Evolutionary conservation across 2,797 vertebrate species (phyloP).

Genomic region (Sternarchorhynchus goeldii): DNA sequence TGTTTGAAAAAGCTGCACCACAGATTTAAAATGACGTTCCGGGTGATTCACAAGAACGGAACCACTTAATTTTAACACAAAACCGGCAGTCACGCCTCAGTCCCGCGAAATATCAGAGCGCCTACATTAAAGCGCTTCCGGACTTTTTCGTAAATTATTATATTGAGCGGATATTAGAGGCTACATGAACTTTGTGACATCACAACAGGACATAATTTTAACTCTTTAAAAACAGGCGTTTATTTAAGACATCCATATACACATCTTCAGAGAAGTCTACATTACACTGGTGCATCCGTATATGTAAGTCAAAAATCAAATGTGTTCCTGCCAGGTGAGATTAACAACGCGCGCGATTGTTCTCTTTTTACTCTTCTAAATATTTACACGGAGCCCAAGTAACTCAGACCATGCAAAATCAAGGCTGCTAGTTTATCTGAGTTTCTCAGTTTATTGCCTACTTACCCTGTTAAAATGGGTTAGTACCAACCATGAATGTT

Average conservation of each 20-base stretch:
- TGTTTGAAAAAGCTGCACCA: not conserved
- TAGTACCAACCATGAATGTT: no score
- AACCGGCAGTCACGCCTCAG: not conserved
- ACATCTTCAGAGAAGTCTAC: no score
- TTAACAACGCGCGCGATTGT: no score
- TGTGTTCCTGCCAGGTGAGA: no score
- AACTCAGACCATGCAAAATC: no score
- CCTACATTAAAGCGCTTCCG: constrained; percentile 63
- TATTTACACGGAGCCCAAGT: no score
- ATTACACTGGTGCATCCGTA: no score
- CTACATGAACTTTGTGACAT: constrained; percentile 59
- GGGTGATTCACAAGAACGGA: not conserved
- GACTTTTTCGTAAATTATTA: constrained; percentile 59
- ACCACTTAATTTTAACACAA: not conserved
- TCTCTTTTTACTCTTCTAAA: no score
- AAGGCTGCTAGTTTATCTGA: no score
- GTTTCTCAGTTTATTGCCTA: no score
- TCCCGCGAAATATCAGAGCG: not conserved
- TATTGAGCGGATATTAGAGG: constrained; percentile 42
- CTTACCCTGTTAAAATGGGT: no score
- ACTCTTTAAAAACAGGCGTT: constrained; percentile 22
- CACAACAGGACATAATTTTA: constrained; percentile 39
- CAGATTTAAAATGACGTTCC: not conserved
- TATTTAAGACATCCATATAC: not conserved
- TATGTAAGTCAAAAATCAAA: no score